A percentile compares a stretch with the other conserved stretches of the same genome.
These are phyloP conservation scores for Porites cylindrica DNA, from an alignment of 92 coral and sea anemone species.

Conservation along the genomic window DNA sequence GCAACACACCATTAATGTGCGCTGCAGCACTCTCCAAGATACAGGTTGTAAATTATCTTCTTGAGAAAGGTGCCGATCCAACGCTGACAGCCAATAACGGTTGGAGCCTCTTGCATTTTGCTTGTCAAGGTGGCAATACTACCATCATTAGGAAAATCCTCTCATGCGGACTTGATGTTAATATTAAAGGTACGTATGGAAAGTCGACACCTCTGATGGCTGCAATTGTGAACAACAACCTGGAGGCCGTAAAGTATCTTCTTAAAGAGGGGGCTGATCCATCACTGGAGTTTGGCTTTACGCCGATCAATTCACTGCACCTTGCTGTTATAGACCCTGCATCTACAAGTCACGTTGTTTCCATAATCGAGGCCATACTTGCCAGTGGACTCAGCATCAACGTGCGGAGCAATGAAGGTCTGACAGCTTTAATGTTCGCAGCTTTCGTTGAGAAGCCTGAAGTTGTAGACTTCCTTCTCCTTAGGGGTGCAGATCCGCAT, in stretches of 20 bases:
- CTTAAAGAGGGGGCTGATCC: neutral
- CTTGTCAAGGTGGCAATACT: neutral
- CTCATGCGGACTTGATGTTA: neutral
- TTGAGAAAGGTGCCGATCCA: neutral
- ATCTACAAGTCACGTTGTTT: too few relatives aligned
- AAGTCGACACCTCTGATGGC: neutral
- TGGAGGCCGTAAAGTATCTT: neutral
- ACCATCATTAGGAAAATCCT: neutral
- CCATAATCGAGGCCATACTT: slow-evolving; percentile 4
- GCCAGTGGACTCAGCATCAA: neutral
- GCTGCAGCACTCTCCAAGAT: neutral
- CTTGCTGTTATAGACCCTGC: too few relatives aligned
- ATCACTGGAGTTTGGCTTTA: too few relatives aligned
- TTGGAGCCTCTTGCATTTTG: neutral
- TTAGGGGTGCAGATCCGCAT: slow-evolving; percentile 1
- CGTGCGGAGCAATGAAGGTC: neutral
- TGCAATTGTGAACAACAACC: neutral
- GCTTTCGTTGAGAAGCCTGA: neutral
- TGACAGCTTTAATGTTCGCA: neutral
- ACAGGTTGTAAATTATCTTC: neutral
- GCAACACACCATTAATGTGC: neutral
- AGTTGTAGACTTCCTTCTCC: neutral
- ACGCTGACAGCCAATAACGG: neutral
- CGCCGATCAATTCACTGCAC: too few relatives aligned
- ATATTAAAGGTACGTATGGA: neutral